Evolutionary conservation across 2,113 vertebrate species (phyloP), one percentile per base, ranked within the genome.

Genomic region (Colaptes auratus): DNA sequence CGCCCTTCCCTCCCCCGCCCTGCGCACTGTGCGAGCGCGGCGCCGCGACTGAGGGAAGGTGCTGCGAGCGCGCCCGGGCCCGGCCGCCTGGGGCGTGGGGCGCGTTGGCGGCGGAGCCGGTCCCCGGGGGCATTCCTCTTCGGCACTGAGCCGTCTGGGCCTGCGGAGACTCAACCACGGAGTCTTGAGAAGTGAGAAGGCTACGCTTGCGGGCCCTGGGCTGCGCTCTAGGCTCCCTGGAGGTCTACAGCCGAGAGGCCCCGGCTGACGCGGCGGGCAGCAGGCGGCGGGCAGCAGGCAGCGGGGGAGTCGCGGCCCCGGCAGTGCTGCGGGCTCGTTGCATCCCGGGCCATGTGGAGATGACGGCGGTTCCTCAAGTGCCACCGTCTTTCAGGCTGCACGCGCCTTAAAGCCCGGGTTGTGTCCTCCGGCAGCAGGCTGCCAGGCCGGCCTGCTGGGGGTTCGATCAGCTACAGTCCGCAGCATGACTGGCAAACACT

Each of bases 401-500:
- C 14, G 16, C 48, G 64, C n/a, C 31, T 25, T 10, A 9, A 2
- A 36, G 36, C 23, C 9, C 48, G 28, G 39, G 15, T 33, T 3
- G 33, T 3, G 55, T 2, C 30, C 35, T 15, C 35, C 4, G 61
- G 12, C 46, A 1, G 4, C n/a, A 23, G 30, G 12, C 15, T 8
- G 31, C 17, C 1, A 2, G 23, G 31, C 33, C 6, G 70, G 31
- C 20, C 50, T 12, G 1, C 25, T 1, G 2, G 44, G 18, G 28
- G 13, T 20, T 2, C 44, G 3, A 1, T 13, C 27, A 12, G 53
- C 5, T 11, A 5, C 42, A 1, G 44, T 2, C 31, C 13, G 55
- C 46, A 7, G 53, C 15, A 5, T 1, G 31, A 7, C 3, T 2
- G 60, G 20, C 48, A 3, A 4, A 1, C 0, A 1, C 48, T 4